Base-by-base conservation (phyloP, 2,888 invertebrate species). In the Chloroclysta siterata region DNA sequence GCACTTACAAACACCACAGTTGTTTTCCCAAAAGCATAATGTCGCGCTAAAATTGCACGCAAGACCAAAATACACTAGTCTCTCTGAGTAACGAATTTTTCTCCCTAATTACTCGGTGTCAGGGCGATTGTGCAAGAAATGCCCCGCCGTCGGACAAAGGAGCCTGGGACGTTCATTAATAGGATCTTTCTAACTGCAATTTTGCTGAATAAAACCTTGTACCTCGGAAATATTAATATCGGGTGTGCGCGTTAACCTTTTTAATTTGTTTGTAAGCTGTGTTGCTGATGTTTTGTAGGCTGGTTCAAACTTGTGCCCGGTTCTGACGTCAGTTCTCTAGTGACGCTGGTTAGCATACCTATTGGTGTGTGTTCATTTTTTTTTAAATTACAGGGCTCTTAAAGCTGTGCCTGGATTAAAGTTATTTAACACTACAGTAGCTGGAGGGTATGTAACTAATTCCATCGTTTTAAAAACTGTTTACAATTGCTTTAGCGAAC, bases 101-200 rank as follows among this genome's bases (percentile, higher is more conserved):
- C 91, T 90, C 81, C 83, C 87, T 93, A 93, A 93, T 93, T 93
- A 93, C 92, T 89, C 77, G 86, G 91, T 91, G 91, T 91, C 91
- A 89, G 82, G 81, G 85, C 88, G 90, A 90, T 92, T 90, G 90
- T 88, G 87, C 85, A 88, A 89, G 88, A 87, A 90, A 89, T 88
- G 88, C 87, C 84, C 83, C 42, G 39, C 82, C 82, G 81, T 81
- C 80, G 87, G 85, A 90, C 90, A 90, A 92, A 92, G 85, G 84
- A 81, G 77, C 73, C 79, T 78, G 84, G 83, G 89, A 91, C 92
- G 89, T 90, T 91, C 90, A 93, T 92, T 93, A 93, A 92, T 92
- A 92, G 90, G 87, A 89, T 91, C 91, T 89, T 88, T 89, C 89
- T 87, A 89, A 90, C 90, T 92, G 91, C 91, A 90, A 89, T 90